These are phyloP conservation scores for Oncorhynchus gorbuscha DNA, from an alignment of 2,113 vertebrate species.

Conservation along the genomic window DNA sequence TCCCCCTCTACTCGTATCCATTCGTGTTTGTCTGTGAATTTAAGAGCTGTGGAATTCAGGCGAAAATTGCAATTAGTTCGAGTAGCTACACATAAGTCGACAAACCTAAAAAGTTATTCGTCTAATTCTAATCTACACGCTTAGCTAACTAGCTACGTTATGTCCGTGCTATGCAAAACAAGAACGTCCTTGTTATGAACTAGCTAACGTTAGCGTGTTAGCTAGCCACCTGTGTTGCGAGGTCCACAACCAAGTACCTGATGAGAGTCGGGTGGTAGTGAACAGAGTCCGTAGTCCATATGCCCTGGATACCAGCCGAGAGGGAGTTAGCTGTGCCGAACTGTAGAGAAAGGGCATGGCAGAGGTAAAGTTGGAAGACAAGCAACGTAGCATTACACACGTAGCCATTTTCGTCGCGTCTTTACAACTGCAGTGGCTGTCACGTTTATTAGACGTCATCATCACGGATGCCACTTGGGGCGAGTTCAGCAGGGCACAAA, in stretches of 20 bases:
- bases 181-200: background rate
- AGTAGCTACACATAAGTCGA: no score
- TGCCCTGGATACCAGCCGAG: slow-evolving; percentile 30
- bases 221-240: background rate
- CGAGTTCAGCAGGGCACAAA: no score
- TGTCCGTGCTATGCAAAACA: background rate
- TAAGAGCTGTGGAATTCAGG: slow-evolving; percentile 79
- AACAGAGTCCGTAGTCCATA: slow-evolving; percentile 56
- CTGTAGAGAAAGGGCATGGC: slow-evolving; percentile 52
- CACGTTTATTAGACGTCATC: background rate
- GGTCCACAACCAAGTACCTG: slow-evolving; percentile 61
- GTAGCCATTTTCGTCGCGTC: slow-evolving; percentile 71
- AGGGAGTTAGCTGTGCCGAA: slow-evolving; percentile 15
- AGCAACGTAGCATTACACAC: slow-evolving; percentile 57
- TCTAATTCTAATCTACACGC: background rate
- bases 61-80: no score
- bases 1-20: slow-evolving; percentile 89
- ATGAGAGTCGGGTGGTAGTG: slow-evolving; percentile 51
- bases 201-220: slow-evolving; percentile 13
- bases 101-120: background rate
- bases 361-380: slow-evolving; percentile 62
- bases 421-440: slow-evolving; percentile 38
- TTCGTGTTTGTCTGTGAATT: slow-evolving; percentile 97
- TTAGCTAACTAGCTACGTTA: background rate
- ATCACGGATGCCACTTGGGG: no score